phyloP scores from a whole-genome alignment of 2,113 vertebrate species.

The Cebidichthys violaceus region DNA sequence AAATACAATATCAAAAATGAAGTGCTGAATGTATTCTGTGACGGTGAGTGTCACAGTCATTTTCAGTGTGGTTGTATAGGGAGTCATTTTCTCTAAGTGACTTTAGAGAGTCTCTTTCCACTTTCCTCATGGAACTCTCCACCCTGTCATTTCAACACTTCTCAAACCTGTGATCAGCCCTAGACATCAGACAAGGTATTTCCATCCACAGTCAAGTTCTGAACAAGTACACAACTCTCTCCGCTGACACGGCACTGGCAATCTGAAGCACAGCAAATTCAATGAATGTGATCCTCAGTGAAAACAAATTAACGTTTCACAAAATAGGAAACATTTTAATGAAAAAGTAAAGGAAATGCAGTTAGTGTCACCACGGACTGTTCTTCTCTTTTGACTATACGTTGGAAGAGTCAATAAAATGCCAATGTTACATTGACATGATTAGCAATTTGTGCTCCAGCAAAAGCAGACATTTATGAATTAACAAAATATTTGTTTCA shows the following conservation, averaged over 20 bases:
- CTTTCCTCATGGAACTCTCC: slow-evolving; percentile 46
- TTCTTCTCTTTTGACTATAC: background rate
- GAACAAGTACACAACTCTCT: slow-evolving; percentile 55
- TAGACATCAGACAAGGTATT: slow-evolving; percentile 56
- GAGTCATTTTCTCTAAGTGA: slow-evolving; percentile 65
- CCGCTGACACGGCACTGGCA: slow-evolving; percentile 19
- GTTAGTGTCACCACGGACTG: background rate
- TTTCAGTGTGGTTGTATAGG: slow-evolving; percentile 37
- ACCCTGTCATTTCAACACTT: slow-evolving; percentile 71
- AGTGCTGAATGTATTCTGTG: slow-evolving; percentile 19
- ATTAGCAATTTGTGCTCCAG: background rate
- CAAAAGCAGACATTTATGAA: background rate
- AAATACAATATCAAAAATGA: slow-evolving; percentile 18
- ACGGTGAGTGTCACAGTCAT: slow-evolving; percentile 45
- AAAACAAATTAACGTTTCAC: background rate
- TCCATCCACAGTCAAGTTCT: slow-evolving; percentile 49
- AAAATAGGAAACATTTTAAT: background rate
- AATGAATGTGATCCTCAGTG: background rate
- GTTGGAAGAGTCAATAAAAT: background rate
- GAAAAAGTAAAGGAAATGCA: background rate
- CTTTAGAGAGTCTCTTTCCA: slow-evolving; percentile 58
- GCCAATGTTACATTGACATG: background rate
- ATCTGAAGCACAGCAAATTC: background rate
- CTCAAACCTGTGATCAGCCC: slow-evolving; percentile 66
- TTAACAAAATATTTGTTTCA: background rate